These are phyloP conservation scores for Potamilus streckersoni DNA, from an alignment of 1,140 invertebrate species.

Conservation along the genomic window DNA sequence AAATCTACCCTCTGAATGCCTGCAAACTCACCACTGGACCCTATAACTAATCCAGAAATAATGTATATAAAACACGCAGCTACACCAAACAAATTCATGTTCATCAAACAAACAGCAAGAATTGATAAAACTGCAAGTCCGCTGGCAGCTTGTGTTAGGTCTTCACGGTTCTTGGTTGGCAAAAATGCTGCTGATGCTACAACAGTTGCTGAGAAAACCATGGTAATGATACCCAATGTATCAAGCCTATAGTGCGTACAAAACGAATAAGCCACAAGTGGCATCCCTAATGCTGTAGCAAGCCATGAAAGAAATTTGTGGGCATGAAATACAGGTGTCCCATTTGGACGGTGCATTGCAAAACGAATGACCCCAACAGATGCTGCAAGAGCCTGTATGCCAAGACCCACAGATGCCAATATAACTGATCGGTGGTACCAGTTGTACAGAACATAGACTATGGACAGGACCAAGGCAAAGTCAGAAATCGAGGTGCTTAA, in stretches of 20 bases:
- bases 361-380: conserved; percentile 40
- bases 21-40: conserved; percentile 30
- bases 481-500: conserved; percentile 46
- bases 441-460: conserved; percentile 28
- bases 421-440: conserved; percentile 7
- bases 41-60: conserved; percentile 31
- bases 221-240: conserved; percentile 28
- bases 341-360: conserved; percentile 23
- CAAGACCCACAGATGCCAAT: conserved; percentile 36
- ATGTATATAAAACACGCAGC: conserved; percentile 37
- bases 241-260: conserved; percentile 18
- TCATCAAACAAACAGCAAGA: conserved; percentile 25
- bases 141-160: conserved; percentile 33
- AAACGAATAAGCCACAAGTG: conserved; percentile 40
- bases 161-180: conserved; percentile 19
- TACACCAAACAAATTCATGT: conserved; percentile 41
- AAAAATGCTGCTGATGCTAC: conserved; percentile 26
- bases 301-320: conserved; percentile 46
- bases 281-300: conserved; percentile 37
- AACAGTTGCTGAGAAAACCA: conserved; percentile 28
- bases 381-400: conserved; percentile 42
- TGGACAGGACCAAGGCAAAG: conserved; percentile 34
- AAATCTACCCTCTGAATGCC: conserved; percentile 44
- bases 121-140: conserved; percentile 44
- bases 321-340: conserved; percentile 21